phyloP scores from a whole-genome alignment of 2,113 vertebrate species.

The Ellobius talpinus region DNA sequence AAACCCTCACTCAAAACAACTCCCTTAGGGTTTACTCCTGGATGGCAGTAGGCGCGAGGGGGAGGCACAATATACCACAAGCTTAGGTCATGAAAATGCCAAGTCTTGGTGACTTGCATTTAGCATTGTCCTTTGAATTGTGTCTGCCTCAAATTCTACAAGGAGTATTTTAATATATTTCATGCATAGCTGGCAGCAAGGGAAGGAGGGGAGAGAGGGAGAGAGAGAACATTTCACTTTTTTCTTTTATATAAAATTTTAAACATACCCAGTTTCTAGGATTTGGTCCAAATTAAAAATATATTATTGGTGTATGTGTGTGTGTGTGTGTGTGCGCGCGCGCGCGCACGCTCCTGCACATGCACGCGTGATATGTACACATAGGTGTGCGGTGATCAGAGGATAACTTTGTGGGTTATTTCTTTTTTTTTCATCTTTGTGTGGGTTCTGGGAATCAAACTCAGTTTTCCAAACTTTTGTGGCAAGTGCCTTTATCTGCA shows the following conservation, averaged over 20 bases:
- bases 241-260: slow-evolving; percentile 13
- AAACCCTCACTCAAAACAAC: slow-evolving; percentile 87
- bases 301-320: neutral
- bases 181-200: neutral
- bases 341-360: too few relatives aligned
- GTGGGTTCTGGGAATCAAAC: neutral
- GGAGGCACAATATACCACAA: slow-evolving; percentile 78
- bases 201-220: neutral
- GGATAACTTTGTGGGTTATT: neutral
- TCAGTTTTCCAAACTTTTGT: neutral
- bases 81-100: slow-evolving; percentile 84
- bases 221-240: neutral
- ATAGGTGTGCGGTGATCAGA: neutral
- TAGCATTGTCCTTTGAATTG: slow-evolving; percentile 75
- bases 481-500: neutral
- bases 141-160: slow-evolving; percentile 73
- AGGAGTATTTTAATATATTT: slow-evolving; percentile 59
- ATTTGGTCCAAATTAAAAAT: slow-evolving; percentile 20
- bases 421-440: neutral
- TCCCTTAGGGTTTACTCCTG: slow-evolving; percentile 85
- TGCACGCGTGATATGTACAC: too few relatives aligned
- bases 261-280: neutral
- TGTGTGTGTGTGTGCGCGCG: neutral
- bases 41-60: slow-evolving; percentile 80
- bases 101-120: slow-evolving; percentile 80